Base-by-base conservation (phyloP, 1,140 invertebrate genomes). In the Theocolax elegans region DNA sequence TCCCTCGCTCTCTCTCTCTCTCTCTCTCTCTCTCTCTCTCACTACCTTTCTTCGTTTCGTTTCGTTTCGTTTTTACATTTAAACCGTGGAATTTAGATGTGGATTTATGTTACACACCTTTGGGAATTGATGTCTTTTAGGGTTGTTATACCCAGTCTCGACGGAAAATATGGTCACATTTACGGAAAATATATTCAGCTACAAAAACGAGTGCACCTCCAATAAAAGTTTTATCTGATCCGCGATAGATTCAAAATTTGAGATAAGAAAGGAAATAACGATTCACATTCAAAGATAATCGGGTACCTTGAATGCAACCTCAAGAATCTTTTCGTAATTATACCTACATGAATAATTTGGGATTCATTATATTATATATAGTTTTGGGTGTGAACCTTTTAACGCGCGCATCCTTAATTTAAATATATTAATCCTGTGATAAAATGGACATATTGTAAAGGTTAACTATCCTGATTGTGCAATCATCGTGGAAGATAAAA, bases 31-130 rank as follows among this genome's bases (percentile, higher is more conserved):
- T 3, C 6, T 46, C 42, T n/a, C 6, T 15, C 17, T 15, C 42
- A 10, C 42, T 9, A 7, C n/a, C n/a, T n/a, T n/a, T n/a, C 31
- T 12, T 15, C 38, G 23, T 42, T 31, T 31, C n/a, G n/a, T n/a
- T n/a, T n/a, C n/a, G n/a, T n/a, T n/a, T n/a, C n/a, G n/a, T n/a
- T n/a, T n/a, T n/a, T n/a, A n/a, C n/a, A 3, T 67, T 23, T 13
- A 42, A 49, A 65, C 13, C 19, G 19, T 42, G 38, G 63, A 40
- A 65, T 65, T 65, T 49, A 38, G 17, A 54, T 58, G 27, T 46
- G 27, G n/a, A 67, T 67, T 67, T 67, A 46, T 58, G 12, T 53
- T 42, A 8, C 3, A 9, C 19, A 13, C 38, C 35, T 29, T 40
- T 17, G 23, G 51, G n/a, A 44, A 58, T 48, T 38, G 25, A 8